Percentiles rank a stretch among this genome's conserved stretches.
Evolutionary conservation across 2,888 invertebrate genomes (phyloP).

Genomic region (Alcis repandata): DNA sequence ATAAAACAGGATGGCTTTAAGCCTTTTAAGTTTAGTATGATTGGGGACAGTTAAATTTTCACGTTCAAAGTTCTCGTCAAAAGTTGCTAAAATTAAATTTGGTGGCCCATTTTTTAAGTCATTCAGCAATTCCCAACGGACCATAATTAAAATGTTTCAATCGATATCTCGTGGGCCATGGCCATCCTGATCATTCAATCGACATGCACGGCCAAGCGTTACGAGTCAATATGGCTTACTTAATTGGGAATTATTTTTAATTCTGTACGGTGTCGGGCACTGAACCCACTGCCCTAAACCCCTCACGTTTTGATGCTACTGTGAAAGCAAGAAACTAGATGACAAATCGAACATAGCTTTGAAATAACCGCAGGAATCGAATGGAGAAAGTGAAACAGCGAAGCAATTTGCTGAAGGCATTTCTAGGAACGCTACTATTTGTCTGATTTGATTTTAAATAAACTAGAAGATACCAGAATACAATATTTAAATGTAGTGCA

Average conservation of each 20-base stretch:
- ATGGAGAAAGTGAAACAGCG: conserved; percentile 5
- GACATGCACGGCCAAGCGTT: conserved; percentile 58
- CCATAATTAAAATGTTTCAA: conserved; percentile 1
- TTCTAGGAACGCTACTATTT: neutral
- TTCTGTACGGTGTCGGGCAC: conserved; percentile 50
- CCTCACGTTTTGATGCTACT: conserved; percentile 12
- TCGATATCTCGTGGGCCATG: conserved; percentile 26
- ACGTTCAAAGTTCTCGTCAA: neutral
- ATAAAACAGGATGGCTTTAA: no score
- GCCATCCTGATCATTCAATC: conserved; percentile 42
- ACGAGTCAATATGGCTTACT: conserved; percentile 57
- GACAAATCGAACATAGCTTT: conserved; percentile 13
- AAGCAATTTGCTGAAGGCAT: neutral
- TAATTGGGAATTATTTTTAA: conserved; percentile 62
- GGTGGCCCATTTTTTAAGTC: neutral
- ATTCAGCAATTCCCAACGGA: neutral
- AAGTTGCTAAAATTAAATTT: neutral
- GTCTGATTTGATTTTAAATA: neutral
- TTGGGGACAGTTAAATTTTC: no score
- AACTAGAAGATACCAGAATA: neutral
- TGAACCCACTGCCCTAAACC: conserved; percentile 30
- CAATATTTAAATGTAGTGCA: no score
- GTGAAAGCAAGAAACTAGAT: conserved; percentile 6
- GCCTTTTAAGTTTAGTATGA: no score
- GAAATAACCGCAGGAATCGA: neutral